phyloP scores from a whole-genome alignment of 2,888 invertebrate species.

The Esperia sulphurella region DNA sequence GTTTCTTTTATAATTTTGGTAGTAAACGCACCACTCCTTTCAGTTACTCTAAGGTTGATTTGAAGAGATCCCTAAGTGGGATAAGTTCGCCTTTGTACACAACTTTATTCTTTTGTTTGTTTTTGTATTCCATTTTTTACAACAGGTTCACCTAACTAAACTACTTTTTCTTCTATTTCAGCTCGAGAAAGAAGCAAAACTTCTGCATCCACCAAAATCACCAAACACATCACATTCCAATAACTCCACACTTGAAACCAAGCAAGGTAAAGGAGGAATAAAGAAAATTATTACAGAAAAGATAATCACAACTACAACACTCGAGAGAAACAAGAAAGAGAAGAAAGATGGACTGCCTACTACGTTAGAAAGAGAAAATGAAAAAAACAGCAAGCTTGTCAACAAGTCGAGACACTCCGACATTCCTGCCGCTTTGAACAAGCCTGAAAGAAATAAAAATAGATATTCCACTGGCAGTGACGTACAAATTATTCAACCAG shows the following conservation, averaged over 20 bases:
- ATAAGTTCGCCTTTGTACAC: no score
- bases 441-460: slow-evolving; percentile 61
- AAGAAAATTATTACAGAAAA: slow-evolving; percentile 74
- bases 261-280: slow-evolving; percentile 64
- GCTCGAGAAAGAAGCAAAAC: slow-evolving; percentile 73
- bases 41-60: no score
- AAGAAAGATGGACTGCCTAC: slow-evolving; percentile 55
- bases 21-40: no score
- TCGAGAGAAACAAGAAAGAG: slow-evolving; percentile 71
- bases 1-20: no score
- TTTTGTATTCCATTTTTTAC: no score
- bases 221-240: slow-evolving; percentile 69
- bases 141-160: neutral
- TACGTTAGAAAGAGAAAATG: slow-evolving; percentile 71
- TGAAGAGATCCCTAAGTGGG: no score
- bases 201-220: slow-evolving; percentile 65
- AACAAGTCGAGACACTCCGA: slow-evolving; percentile 60
- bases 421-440: slow-evolving; percentile 42
- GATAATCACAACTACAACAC: slow-evolving; percentile 63
- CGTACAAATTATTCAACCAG: slow-evolving; percentile 62
- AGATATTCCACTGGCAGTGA: slow-evolving; percentile 61
- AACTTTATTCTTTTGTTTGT: no score
- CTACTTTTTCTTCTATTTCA: slow-evolving; percentile 37
- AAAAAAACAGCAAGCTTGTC: slow-evolving; percentile 65
- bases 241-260: slow-evolving; percentile 71